phyloP scores from a whole-genome alignment of 2,888 invertebrate genomes.

The Coremacera marginata region DNA sequence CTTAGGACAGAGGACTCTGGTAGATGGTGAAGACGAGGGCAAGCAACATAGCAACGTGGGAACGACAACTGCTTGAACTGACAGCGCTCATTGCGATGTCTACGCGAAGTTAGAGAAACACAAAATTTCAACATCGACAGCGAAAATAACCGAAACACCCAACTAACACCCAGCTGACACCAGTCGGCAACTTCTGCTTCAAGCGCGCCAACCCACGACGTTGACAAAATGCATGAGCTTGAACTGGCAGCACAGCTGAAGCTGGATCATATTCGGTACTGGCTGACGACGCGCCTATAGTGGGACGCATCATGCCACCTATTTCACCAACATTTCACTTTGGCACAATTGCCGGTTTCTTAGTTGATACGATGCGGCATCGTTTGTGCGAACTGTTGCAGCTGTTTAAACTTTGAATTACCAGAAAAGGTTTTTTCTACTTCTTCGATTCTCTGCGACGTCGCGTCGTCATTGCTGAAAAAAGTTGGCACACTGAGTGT shows the following conservation, averaged over 20 bases:
- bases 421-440: conserved; percentile 45
- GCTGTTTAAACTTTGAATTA: conserved; percentile 55
- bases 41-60: conserved; percentile 2
- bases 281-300: background rate
- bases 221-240: conserved; percentile 18
- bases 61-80: conserved; percentile 46
- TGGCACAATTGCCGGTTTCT: conserved; percentile 52
- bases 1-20: background rate
- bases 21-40: background rate
- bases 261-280: too few species aligned
- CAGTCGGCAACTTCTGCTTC: conserved; percentile 26
- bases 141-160: background rate
- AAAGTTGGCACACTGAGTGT: conserved; percentile 8
- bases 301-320: conserved; percentile 7
- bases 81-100: conserved; percentile 47
- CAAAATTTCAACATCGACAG: background rate
- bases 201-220: background rate
- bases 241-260: background rate
- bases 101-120: conserved; percentile 37
- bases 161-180: background rate
- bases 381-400: conserved; percentile 55
- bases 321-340: conserved; percentile 33
- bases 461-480: conserved; percentile 10
- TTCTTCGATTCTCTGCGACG: background rate
- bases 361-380: conserved; percentile 52